These are phyloP conservation scores for Luehdorfia chinensis DNA, from an alignment of 1,140 invertebrate genomes.

Conservation along the genomic window DNA sequence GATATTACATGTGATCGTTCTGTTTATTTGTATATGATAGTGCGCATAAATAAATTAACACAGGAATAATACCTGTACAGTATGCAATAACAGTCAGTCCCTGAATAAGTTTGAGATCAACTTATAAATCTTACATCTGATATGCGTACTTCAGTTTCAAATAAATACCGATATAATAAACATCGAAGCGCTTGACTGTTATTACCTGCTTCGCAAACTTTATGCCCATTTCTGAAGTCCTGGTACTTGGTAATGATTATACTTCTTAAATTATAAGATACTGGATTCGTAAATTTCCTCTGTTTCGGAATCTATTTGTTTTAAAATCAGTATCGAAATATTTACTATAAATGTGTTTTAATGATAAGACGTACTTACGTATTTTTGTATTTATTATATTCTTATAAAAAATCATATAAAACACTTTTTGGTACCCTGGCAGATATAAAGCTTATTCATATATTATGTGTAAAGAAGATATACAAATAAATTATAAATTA, in stretches of 20 bases:
- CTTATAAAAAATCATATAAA: no score
- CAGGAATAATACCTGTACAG: not conserved
- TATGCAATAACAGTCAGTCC: slow-evolving; percentile 4
- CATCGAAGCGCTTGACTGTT: slow-evolving; percentile 6
- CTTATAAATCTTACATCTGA: slow-evolving; percentile 12
- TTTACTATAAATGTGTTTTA: no score
- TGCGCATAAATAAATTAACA: not conserved
- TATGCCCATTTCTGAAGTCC: slow-evolving; percentile 11
- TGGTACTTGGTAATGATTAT: slow-evolving; percentile 12
- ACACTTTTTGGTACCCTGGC: no score
- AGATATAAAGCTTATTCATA: no score
- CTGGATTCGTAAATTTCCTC: no score
- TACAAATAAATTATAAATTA: no score
- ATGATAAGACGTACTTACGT: no score
- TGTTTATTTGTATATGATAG: not conserved
- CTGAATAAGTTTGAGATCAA: slow-evolving; percentile 5
- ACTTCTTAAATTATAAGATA: not conserved
- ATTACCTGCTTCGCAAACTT: slow-evolving; percentile 14
- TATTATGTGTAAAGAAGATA: no score
- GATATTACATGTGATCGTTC: not conserved
- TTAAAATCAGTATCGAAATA: no score
- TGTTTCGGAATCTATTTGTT: no score
- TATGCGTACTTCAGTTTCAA: slow-evolving; percentile 2
- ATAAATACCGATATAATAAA: slow-evolving; percentile 10
- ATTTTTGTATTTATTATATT: no score